Conservation (phyloP, 1,140 invertebrate genomes). For the Tachypleus tridentatus region DNA sequence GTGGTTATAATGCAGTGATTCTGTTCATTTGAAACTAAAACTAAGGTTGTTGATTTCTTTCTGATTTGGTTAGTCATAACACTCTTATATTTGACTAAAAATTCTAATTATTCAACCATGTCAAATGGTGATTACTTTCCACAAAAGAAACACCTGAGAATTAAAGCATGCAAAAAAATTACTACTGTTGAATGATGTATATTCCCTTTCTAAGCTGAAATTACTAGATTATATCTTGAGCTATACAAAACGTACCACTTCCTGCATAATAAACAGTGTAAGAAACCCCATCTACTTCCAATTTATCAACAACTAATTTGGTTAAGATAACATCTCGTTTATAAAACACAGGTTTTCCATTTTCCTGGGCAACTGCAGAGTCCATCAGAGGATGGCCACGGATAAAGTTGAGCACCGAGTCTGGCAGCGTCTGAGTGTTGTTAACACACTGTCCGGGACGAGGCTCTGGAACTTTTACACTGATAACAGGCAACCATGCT, state of each 20-base stretch:
- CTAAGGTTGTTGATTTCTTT: too few relatives aligned
- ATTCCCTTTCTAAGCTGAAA: too few relatives aligned
- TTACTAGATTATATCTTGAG: too few relatives aligned
- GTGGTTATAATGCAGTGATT: too few relatives aligned
- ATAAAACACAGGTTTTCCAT: slow-evolving; percentile 77
- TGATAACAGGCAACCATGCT: slow-evolving; percentile 80
- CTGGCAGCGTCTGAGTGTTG: slow-evolving; percentile 66
- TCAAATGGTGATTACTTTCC: too few relatives aligned
- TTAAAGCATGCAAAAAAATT: too few relatives aligned
- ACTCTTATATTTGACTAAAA: too few relatives aligned
- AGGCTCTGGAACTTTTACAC: slow-evolving; percentile 72
- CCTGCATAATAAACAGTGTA: slow-evolving; percentile 78
- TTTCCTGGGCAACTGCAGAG: slow-evolving; percentile 74
- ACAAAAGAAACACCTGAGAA: too few relatives aligned
- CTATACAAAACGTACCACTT: slow-evolving; percentile 48
- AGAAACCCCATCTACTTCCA: slow-evolving; percentile 59
- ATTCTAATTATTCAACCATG: too few relatives aligned
- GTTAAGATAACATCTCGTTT: slow-evolving; percentile 77
- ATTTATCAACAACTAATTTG: slow-evolving; percentile 68
- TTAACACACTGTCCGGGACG: slow-evolving; percentile 81
- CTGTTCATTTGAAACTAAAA: too few relatives aligned
- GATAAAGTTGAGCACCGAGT: slow-evolving; percentile 84
- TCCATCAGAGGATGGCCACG: slow-evolving; percentile 94
- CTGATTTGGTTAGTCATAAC: too few relatives aligned
- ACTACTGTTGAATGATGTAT: too few relatives aligned